phyloP scores from a whole-genome alignment of 2,888 invertebrate species.

The Coenonympha glycerion region DNA sequence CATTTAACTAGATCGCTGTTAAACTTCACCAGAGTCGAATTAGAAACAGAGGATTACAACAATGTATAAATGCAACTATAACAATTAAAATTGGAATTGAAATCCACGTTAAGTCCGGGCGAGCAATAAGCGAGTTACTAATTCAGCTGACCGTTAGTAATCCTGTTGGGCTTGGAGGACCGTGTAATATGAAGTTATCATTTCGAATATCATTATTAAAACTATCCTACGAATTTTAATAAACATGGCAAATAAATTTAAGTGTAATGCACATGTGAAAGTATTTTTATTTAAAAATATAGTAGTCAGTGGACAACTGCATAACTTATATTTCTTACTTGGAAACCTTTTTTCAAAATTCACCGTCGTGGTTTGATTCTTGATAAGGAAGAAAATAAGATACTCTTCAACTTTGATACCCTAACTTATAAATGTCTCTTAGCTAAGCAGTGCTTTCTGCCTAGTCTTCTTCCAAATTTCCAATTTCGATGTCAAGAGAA shows the following conservation, averaged over 20 bases:
- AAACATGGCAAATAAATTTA: conserved; percentile 46
- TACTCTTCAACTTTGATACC: too few relatives aligned
- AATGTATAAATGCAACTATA: neutral
- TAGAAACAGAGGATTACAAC: conserved; percentile 14
- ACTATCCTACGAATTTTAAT: conserved; percentile 50
- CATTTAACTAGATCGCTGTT: neutral
- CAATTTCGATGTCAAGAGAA: too few relatives aligned
- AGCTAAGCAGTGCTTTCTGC: too few relatives aligned
- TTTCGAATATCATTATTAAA: conserved; percentile 59
- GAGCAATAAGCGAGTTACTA: conserved; percentile 50
- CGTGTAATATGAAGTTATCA: conserved; percentile 58
- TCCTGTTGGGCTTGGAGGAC: conserved; percentile 41
- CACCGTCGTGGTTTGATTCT: too few relatives aligned
- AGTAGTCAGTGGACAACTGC: too few relatives aligned
- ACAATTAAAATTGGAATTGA: conserved; percentile 51
- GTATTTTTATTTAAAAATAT: conserved; percentile 45
- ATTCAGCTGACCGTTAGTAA: conserved; percentile 57
- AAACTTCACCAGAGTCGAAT: neutral
- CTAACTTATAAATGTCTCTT: too few relatives aligned
- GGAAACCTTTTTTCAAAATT: too few relatives aligned
- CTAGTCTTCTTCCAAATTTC: too few relatives aligned
- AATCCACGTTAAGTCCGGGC: conserved; percentile 45
- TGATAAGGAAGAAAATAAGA: too few relatives aligned
- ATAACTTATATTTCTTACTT: too few relatives aligned
- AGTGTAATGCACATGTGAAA: too few relatives aligned